Conservation (phyloP, 2,888 invertebrate genomes). For the Agrotis exclamationis region DNA sequence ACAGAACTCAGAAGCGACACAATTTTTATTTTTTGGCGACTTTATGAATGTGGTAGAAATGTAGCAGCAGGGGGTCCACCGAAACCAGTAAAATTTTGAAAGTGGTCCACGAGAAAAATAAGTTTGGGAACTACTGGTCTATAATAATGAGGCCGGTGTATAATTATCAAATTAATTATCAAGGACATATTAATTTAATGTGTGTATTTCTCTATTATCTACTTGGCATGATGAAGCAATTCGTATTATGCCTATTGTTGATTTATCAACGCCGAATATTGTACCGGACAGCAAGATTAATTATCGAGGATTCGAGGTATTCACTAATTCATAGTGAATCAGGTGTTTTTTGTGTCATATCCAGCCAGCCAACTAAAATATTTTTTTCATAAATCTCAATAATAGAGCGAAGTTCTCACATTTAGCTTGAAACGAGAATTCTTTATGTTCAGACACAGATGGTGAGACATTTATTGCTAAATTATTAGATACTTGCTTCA, state of each 20-base stretch:
- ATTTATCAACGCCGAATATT: slow-evolving; percentile 10
- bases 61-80: too few species aligned
- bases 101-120: too few species aligned
- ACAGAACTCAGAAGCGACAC: too few species aligned
- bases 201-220: slow-evolving; percentile 29
- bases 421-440: slow-evolving; percentile 14
- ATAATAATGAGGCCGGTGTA: slow-evolving; percentile 6
- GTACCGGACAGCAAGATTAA: slow-evolving; percentile 6
- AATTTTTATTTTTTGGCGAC: too few species aligned
- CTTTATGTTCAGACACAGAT: slow-evolving; percentile 19
- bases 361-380: not conserved
- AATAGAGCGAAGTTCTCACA: slow-evolving; percentile 22
- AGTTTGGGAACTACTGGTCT: too few species aligned
- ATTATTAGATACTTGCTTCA: slow-evolving; percentile 15
- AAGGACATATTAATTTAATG: slow-evolving; percentile 13
- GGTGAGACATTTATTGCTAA: slow-evolving; percentile 15
- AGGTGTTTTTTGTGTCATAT: not conserved
- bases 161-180: slow-evolving; percentile 16
- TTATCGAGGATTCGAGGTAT: slow-evolving; percentile 2
- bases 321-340: not conserved
- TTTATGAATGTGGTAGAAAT: too few species aligned
- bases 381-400: slow-evolving; percentile 10
- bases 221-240: slow-evolving; percentile 23
- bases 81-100: too few species aligned
- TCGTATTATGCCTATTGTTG: slow-evolving; percentile 3